Percentiles rank a stretch among this genome's conserved stretches.
Conservation (phyloP, 2,888 invertebrate species). For the Sesia bembeciformis region DNA sequence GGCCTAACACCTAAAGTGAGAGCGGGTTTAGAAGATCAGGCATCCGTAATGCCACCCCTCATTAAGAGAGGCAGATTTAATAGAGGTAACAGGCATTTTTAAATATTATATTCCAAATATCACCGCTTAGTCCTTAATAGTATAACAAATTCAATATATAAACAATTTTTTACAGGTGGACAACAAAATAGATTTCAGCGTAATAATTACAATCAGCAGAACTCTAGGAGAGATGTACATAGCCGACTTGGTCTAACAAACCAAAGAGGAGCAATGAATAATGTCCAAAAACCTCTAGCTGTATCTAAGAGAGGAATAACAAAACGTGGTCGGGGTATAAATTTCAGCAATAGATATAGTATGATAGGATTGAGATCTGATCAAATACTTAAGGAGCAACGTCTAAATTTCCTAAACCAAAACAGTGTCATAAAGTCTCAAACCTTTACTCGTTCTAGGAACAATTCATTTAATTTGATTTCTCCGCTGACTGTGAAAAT, state of each 20-base stretch:
- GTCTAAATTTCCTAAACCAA: slow-evolving; percentile 33
- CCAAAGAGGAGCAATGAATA: slow-evolving; percentile 34
- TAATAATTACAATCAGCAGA: slow-evolving; percentile 39
- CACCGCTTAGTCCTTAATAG: background rate
- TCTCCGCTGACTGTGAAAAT: slow-evolving; percentile 63
- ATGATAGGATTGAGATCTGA: slow-evolving; percentile 62
- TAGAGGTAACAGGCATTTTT: slow-evolving; percentile 19
- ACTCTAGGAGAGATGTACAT: slow-evolving; percentile 32
- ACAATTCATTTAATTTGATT: slow-evolving; percentile 38
- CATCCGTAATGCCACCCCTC: slow-evolving; percentile 37
- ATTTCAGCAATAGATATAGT: slow-evolving; percentile 50
- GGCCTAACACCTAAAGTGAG: slow-evolving; percentile 55
- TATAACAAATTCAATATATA: too few relatives aligned
- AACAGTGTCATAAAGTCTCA: slow-evolving; percentile 56
- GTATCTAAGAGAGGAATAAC: slow-evolving; percentile 58
- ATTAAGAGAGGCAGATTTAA: slow-evolving; percentile 33
- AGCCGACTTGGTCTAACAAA: slow-evolving; percentile 53
- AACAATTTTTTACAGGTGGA: slow-evolving; percentile 31
- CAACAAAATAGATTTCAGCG: slow-evolving; percentile 35
- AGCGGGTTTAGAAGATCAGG: slow-evolving; percentile 46
- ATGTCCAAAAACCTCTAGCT: slow-evolving; percentile 40
- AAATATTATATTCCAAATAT: background rate
- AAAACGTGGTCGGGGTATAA: slow-evolving; percentile 54
- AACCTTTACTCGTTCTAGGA: slow-evolving; percentile 61
- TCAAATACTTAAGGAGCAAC: slow-evolving; percentile 53